Evolutionary conservation across 1,140 invertebrate genomes (phyloP), one percentile per base, ranked within the genome.

Genomic region (Drosophila carrolli): DNA sequence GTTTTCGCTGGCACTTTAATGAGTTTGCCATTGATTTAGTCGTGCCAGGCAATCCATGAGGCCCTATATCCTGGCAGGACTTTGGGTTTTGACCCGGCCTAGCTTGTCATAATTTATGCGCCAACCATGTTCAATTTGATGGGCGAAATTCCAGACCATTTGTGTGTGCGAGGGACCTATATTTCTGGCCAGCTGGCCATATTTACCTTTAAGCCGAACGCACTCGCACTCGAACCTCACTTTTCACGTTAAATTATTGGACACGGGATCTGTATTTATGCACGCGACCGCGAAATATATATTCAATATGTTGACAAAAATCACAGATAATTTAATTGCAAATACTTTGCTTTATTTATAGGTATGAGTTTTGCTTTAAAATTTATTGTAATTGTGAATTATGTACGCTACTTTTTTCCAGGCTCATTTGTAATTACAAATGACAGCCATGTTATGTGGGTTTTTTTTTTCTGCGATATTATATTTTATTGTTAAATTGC

Each of bases 301-400:
- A 72, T 83, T 83, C 47, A 82, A 82, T 82, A 82, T 83, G 80
- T 85, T 85, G 77, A 85, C 83, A 75, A 83, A 78, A 88, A 88
- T 88, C 83, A 88, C 83, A 88, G 83, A 88, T 89, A 88, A 88
- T 88, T 88, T 71, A 88, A 89, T 77, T 80, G 81, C 83, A 82
- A 60, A 67, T 72, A 59, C 61, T 83, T 77, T 54, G 54, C 56
- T 53, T 41, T 75, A 55, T 56, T 40, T 77, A 68, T 77, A 50
- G 51, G 60, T 70, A 46, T 57, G 47, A 47, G 41, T 73, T 71
- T 79, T 47, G 41, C 61, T 48, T 79, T 83, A 50, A 44, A 54
- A 60, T 73, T 78, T 65, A 63, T 74, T 61, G 61, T 44, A 57
- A 37, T 61, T 72, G 51, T 71, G 44, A 71, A 58, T 77, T 70